Evolutionary conservation across 2,113 vertebrate species (phyloP).

Genomic region (Ploceus nigricollis): DNA sequence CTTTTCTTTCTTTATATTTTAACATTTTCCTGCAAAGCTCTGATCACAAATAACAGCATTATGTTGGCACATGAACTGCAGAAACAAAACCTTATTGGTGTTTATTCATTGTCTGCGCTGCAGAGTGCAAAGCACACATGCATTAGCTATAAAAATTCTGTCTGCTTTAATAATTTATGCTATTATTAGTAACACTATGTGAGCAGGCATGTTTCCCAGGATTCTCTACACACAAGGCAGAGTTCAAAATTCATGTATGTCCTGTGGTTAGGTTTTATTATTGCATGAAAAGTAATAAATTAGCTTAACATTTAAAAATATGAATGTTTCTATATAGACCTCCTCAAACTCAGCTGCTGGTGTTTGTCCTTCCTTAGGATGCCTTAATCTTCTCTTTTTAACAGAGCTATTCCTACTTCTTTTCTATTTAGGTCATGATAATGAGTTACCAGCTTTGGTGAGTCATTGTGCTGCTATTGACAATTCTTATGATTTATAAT

Average conservation of each 20-base stretch:
- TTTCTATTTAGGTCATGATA: constrained; percentile 32
- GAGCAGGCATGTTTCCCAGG: constrained; percentile 14
- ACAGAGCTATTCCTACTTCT: background rate
- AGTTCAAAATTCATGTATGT: background rate
- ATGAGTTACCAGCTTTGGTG: constrained; percentile 28
- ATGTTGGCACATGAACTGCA: background rate
- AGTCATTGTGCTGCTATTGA: constrained; percentile 25
- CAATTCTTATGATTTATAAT: constrained; percentile 5
- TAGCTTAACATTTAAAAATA: background rate
- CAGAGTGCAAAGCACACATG: background rate
- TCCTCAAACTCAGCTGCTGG: background rate
- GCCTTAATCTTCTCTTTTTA: background rate
- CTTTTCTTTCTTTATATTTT: background rate
- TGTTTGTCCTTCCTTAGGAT: background rate
- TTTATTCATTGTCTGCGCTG: background rate
- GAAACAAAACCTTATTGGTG: background rate
- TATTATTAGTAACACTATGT: constrained; percentile 32
- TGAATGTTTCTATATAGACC: background rate
- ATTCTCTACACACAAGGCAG: background rate
- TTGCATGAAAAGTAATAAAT: background rate
- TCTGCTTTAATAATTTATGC: constrained; percentile 26
- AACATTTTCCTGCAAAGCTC: background rate
- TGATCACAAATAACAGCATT: background rate
- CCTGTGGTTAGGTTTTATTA: background rate
- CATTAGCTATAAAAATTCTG: background rate